Evolutionary conservation across 2,797 vertebrate genomes (phyloP).

Genomic region (Sebastiscus albofasciatus): DNA sequence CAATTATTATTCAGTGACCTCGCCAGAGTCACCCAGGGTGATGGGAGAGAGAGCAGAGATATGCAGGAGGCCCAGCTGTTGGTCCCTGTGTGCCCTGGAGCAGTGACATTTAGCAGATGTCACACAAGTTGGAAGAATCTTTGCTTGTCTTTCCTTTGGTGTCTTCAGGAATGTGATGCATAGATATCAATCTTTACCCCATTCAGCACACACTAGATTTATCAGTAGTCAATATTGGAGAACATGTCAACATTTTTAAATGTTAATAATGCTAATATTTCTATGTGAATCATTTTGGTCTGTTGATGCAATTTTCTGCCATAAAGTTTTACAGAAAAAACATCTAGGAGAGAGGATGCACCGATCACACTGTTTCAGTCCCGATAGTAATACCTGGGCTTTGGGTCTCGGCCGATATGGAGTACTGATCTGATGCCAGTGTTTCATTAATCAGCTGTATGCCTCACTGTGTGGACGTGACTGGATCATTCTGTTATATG

Average conservation of each 20-base stretch:
- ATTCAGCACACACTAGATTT: not conserved
- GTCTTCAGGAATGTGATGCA: conserved; percentile 12
- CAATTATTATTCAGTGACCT: conserved; percentile 43
- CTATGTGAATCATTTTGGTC: not conserved
- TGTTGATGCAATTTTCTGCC: not conserved
- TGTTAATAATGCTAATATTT: not conserved
- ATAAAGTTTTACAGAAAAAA: not conserved
- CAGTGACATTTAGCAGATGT: conserved; percentile 61
- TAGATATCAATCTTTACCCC: not conserved
- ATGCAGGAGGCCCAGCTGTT: conserved; percentile 69
- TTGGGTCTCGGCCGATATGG: too few species aligned
- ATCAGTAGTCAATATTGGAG: not conserved
- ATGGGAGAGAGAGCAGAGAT: conserved; percentile 44
- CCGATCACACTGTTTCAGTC: too few species aligned
- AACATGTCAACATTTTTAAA: not conserved
- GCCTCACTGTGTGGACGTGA: too few species aligned
- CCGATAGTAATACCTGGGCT: too few species aligned
- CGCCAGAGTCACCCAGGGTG: conserved; percentile 56
- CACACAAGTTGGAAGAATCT: conserved; percentile 11
- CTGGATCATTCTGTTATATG: too few species aligned
- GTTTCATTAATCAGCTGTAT: too few species aligned
- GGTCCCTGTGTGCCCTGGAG: conserved; percentile 26
- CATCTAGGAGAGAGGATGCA: not conserved
- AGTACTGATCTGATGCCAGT: too few species aligned
- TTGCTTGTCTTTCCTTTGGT: not conserved